These are phyloP conservation scores for Girardinichthys multiradiatus DNA, from an alignment of 2,113 vertebrate species.

Conservation along the genomic window DNA sequence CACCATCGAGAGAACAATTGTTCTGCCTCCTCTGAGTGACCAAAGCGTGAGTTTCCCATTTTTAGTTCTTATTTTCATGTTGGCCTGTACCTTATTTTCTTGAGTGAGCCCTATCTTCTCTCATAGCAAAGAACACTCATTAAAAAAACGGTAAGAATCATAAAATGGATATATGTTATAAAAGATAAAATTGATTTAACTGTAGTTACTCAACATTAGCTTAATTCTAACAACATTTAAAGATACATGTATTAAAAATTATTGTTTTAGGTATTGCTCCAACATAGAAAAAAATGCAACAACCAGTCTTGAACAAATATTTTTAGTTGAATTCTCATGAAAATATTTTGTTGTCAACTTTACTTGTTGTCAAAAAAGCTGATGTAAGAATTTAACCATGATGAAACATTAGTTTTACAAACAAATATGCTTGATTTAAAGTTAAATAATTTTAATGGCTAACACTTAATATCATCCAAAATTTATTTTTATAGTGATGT, in stretches of 20 bases:
- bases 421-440: neutral
- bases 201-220: too few species aligned
- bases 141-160: too few species aligned
- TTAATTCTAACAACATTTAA: too few species aligned
- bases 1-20: slow-evolving; percentile 94
- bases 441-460: neutral
- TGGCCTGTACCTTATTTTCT: neutral
- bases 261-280: too few species aligned
- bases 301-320: neutral
- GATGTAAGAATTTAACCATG: neutral
- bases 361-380: neutral
- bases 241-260: too few species aligned
- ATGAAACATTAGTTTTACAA: neutral
- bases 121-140: neutral
- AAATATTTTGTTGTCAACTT: neutral
- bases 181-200: too few species aligned
- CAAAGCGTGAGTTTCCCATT: slow-evolving; percentile 87
- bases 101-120: neutral
- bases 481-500: slow-evolving; percentile 8
- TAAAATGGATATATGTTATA: too few species aligned
- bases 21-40: slow-evolving; percentile 92
- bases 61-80: slow-evolving; percentile 10
- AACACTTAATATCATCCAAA: neutral
- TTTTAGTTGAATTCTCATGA: too few species aligned
- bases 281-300: neutral